Conservation (phyloP, 2,888 invertebrate species). For the Frankliniella fusca region DNA sequence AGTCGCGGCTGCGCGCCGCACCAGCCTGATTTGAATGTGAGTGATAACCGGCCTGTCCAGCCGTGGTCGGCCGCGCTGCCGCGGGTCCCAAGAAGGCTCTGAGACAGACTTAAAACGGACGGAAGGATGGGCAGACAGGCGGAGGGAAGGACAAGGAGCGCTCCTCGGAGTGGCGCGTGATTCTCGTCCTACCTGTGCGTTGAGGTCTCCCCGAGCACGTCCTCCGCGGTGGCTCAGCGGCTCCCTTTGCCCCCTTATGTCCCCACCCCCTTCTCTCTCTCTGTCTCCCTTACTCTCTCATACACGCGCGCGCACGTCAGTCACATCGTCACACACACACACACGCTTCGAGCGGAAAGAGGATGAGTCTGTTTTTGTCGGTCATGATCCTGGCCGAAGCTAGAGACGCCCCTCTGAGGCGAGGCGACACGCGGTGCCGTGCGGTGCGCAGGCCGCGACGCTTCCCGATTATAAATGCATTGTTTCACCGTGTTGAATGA, state of each 20-base stretch:
- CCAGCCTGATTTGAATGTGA: constrained; percentile 5
- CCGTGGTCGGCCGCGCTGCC: not conserved
- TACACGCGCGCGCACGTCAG: too few relatives aligned
- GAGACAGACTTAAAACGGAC: too few relatives aligned
- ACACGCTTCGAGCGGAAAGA: too few relatives aligned
- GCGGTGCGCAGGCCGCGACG: not conserved
- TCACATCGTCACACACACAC: too few relatives aligned
- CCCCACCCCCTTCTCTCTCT: too few relatives aligned
- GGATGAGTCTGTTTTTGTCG: not conserved
- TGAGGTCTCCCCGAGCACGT: not conserved
- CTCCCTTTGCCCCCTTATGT: too few relatives aligned
- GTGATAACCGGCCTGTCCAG: not conserved
- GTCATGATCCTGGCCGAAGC: not conserved
- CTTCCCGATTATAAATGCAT: constrained; percentile 13
- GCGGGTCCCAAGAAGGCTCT: not conserved
- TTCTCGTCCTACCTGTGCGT: not conserved
- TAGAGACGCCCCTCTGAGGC: not conserved
- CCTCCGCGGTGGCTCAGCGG: too few relatives aligned
- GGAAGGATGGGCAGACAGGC: too few relatives aligned
- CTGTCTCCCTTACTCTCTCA: too few relatives aligned
- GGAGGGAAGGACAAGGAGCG: too few relatives aligned
- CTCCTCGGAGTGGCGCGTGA: not conserved
- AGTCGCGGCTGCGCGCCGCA: not conserved
- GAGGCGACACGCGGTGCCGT: not conserved
- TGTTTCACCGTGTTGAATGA: constrained; percentile 24